Evolutionary conservation across 2,888 invertebrate genomes (phyloP), one percentile per base, ranked within the genome.

Genomic region (Holacanthella duospinosa): DNA sequence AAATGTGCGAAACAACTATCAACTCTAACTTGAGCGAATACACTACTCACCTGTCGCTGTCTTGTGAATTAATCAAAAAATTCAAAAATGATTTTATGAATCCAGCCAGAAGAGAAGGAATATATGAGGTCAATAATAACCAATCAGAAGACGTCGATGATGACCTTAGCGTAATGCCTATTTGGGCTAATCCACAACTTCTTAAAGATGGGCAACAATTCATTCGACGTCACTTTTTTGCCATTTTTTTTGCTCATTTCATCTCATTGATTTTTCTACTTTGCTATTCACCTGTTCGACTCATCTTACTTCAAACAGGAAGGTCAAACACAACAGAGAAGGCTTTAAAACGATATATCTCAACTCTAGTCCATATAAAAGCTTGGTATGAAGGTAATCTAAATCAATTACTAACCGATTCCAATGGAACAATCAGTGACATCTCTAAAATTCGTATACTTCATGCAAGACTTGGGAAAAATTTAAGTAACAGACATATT

Each of bases 341-440:
- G 0, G 86, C 90, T 0, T 89, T 89, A 77, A 83, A 81, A 66
- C 80, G 93, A 72, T 93, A 93, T 75, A 77, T 89, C 9, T 83
- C 86, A 4, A 93, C 93, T 0, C 79, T 89, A 53, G 80, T 86
- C 2, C 90, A 93, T 74, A 85, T 87, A 64, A 77, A 84, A 21
- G 77, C 84, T 2, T 94, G 93, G 93, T 90, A 92, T 75, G 82
- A 84, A 64, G 78, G 83, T 29, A 84, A 86, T 60, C 81, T 88
- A 36, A 9, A 9, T 21, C 48, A 21, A 4, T 36, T 36, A 12
- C 82, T 76, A 72, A 75, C 82, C 68, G 19, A 43, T 6, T 21
- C 48, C 9, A 64, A 64, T 9, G 21, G 21, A 1, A 66, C 64
- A 4, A 53, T 61, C 29, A 57, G 61, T 12, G 72, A 72, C 54